Evolutionary conservation across 1,140 invertebrate genomes (phyloP).

Genomic region (Hylyphantes graminicola): DNA sequence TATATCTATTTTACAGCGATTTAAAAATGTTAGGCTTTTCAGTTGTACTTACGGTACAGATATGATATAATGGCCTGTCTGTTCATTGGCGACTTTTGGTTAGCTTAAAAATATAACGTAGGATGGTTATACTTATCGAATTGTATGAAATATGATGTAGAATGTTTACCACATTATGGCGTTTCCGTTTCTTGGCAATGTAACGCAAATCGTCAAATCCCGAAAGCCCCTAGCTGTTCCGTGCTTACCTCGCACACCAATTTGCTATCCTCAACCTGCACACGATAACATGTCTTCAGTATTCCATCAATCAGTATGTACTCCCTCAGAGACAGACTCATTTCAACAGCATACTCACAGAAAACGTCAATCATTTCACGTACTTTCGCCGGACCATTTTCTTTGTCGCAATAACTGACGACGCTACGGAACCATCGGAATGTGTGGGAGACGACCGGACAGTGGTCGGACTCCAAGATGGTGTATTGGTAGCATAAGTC

Average conservation of each 20-base stretch:
- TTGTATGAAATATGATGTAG: too few species aligned
- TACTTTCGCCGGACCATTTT: neutral
- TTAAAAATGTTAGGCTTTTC: too few species aligned
- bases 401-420: neutral
- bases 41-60: too few species aligned
- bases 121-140: too few species aligned
- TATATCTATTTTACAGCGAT: too few species aligned
- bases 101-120: too few species aligned
- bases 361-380: conserved; percentile 7
- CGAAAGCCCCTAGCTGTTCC: too few species aligned
- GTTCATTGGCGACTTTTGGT: too few species aligned
- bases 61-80: too few species aligned
- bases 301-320: conserved; percentile 30
- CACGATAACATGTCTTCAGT: neutral
- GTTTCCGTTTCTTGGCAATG: too few species aligned
- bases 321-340: conserved; percentile 23
- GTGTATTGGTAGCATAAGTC: neutral
- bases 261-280: conserved; percentile 10
- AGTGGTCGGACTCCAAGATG: neutral
- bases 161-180: too few species aligned
- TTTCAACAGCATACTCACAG: neutral
- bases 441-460: neutral
- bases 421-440: conserved; percentile 37
- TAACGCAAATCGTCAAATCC: too few species aligned
- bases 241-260: conserved; percentile 15